Conservation (phyloP, 2,797 vertebrate genomes). For the Arctocebus calabarensis region DNA sequence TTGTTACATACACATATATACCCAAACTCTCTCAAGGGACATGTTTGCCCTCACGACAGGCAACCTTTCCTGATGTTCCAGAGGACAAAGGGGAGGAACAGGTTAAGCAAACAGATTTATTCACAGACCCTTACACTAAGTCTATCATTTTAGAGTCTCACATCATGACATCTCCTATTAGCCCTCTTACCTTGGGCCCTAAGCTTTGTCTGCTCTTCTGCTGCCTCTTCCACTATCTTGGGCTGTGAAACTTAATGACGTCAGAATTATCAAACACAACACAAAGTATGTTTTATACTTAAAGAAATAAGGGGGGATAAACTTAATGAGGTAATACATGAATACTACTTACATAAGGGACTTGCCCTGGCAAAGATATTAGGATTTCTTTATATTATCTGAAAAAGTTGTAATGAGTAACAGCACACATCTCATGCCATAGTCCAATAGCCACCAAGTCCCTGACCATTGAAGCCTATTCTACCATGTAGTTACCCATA, state of each 20-base stretch:
- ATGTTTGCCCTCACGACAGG: not conserved
- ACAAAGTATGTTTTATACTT: not conserved
- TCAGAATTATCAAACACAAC: not conserved
- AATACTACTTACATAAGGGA: not conserved
- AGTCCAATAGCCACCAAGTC: no score
- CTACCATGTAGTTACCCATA: not conserved
- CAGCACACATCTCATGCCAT: not conserved
- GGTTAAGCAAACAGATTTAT: not conserved
- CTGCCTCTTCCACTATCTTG: not conserved
- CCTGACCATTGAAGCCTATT: no score
- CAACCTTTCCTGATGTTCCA: not conserved
- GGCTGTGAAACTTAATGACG: not conserved
- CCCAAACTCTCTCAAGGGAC: not conserved
- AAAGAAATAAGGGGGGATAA: not conserved
- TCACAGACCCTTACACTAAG: not conserved
- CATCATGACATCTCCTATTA: not conserved
- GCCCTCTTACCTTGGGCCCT: not conserved
- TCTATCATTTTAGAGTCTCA: not conserved
- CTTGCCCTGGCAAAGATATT: not conserved
- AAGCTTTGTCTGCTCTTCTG: not conserved
- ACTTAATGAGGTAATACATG: not conserved
- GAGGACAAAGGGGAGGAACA: accelerated
- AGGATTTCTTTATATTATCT: not conserved
- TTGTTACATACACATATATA: not conserved
- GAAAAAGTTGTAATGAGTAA: not conserved